Base-by-base conservation (phyloP, 2,113 vertebrate genomes). In the Cathartes aura region DNA sequence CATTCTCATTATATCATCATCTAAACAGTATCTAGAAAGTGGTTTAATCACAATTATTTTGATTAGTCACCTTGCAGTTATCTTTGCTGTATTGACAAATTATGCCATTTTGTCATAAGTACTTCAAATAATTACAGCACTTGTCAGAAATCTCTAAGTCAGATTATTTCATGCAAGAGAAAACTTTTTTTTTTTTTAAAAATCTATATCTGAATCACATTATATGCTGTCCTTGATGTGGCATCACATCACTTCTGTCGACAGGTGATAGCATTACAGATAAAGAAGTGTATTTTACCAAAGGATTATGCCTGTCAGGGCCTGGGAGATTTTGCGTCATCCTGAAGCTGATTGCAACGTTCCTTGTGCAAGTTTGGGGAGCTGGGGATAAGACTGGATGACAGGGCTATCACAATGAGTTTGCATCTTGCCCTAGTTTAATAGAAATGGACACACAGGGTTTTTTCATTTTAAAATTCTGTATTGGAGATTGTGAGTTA, bases 241-340 rank as follows among this genome's bases (percentile, higher is more conserved):
- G 91, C 85, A 96, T 96, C 95, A 83, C 72, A 92, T 98, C 92
- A 78, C 58, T 97, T 95, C 89, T 94, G 83, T 82, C 56, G 78
- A 96, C 96, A 97, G 96, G 96, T 96, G 97, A 98, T 98, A 95
- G 92, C 74, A 55, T 93, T 97, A 82, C 87, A 96, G 97, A 94
- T 98, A 95, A 97, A 98, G 66, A 94, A 92, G 36, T 82, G 87
- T 94, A 84, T 98, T 98, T 98, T 97, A 97, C 95, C 91, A 82
- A 92, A 98, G 95, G 95, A 98, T 98, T 98, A 94, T 94, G 58
- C 82, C 67, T 98, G 97, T 97, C 97, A 97, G 68, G 90, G 66
- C 82, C 92, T 85, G 66, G 68, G 93, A 98, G 91, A 90, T 97
- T 98, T 98, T 97, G 59, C 98, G 97, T 97, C 96, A 72, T 82